phyloP scores from a whole-genome alignment of 2,797 vertebrate species.

The Synanceia verrucosa region DNA sequence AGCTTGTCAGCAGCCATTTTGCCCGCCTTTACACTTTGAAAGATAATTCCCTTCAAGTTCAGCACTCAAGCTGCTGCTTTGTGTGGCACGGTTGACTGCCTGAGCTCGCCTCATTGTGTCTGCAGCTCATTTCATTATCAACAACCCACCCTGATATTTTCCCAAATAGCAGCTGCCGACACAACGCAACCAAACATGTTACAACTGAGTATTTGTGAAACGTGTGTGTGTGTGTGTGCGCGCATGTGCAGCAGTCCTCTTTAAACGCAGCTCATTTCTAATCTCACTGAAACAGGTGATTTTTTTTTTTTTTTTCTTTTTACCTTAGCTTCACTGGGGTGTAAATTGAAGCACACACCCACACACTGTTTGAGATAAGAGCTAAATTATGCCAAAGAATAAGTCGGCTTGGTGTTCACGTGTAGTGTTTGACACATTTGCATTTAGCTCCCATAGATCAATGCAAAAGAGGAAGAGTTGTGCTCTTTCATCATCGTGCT shows the following conservation, averaged over 20 bases:
- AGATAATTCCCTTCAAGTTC: slow-evolving; percentile 25
- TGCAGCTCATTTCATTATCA: slow-evolving; percentile 13
- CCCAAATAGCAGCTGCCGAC: slow-evolving; percentile 7
- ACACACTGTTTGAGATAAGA: slow-evolving; percentile 29
- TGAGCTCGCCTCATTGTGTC: slow-evolving; percentile 26
- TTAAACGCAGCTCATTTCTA: slow-evolving; percentile 10
- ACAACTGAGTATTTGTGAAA: background rate
- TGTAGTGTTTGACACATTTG: slow-evolving; percentile 26
- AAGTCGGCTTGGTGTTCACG: background rate
- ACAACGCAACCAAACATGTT: background rate
- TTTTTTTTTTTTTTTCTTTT: slow-evolving; percentile 23
- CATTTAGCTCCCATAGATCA: slow-evolving; percentile 31
- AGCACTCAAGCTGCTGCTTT: slow-evolving; percentile 32
- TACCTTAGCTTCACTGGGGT: slow-evolving; percentile 2
- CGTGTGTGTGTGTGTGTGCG: background rate
- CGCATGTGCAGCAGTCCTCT: background rate
- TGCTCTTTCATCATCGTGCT: background rate
- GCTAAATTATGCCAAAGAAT: slow-evolving; percentile 14
- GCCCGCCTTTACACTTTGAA: slow-evolving; percentile 4
- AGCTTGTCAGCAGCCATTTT: slow-evolving; percentile 11
- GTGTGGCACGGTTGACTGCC: slow-evolving; percentile 2
- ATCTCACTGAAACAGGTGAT: slow-evolving; percentile 22
- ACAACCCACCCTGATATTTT: slow-evolving; percentile 1
- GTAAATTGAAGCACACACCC: slow-evolving; percentile 46
- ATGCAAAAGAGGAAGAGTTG: background rate